These are phyloP conservation scores for Phyto melanocephala DNA, from an alignment of 2,888 invertebrate species.

Conservation along the genomic window DNA sequence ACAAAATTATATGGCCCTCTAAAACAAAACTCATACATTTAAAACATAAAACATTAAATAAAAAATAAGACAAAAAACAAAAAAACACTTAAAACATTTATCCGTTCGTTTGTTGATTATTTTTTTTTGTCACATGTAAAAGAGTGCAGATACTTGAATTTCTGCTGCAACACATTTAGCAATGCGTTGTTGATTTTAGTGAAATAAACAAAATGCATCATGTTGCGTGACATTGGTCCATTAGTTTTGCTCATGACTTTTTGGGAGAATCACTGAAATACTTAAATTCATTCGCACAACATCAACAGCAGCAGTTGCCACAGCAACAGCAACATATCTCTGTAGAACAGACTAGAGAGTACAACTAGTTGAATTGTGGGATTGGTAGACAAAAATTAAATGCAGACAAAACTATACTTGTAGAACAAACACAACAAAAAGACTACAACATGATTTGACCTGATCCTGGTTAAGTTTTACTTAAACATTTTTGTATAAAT, in stretches of 20 bases:
- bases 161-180: constrained; percentile 28
- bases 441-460: constrained; percentile 54
- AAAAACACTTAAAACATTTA: neutral
- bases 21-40: constrained; percentile 20
- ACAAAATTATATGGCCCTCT: neutral
- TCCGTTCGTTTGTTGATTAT: neutral
- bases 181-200: constrained; percentile 29
- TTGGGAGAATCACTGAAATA: constrained; percentile 33
- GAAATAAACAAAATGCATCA: constrained; percentile 49
- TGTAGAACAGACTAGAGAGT: neutral
- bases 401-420: constrained; percentile 26
- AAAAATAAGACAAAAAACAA: neutral
- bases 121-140: constrained; percentile 49
- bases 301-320: constrained; percentile 6
- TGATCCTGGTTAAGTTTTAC: constrained; percentile 50
- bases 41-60: constrained; percentile 12
- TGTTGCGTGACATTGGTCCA: constrained; percentile 72
- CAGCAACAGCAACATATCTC: neutral
- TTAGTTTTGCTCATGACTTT: constrained; percentile 71
- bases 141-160: constrained; percentile 30
- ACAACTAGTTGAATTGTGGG: constrained; percentile 16
- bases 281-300: constrained; percentile 32
- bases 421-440: constrained; percentile 11
- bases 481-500: neutral
- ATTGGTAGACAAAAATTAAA: constrained; percentile 40